Evolutionary conservation across 35 echinoderm and acorn worm species (phyloP).

Genomic region (Ophiothrix spiculata): DNA sequence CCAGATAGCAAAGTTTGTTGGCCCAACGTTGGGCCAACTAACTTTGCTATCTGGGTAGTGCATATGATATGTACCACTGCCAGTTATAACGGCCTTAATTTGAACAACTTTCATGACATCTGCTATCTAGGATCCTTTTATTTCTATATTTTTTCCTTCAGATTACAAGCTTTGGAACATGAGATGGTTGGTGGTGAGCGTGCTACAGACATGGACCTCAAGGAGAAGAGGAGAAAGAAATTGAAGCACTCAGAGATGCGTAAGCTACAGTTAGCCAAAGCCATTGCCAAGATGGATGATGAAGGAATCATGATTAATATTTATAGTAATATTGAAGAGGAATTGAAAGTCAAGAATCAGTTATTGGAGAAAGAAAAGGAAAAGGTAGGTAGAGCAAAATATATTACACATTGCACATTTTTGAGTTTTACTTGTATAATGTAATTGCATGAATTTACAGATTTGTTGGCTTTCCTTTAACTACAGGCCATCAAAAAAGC

Average conservation of each 20-base stretch:
- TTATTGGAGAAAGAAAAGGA: conserved; percentile 82
- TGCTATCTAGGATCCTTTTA: too few species aligned
- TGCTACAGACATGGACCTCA: conserved; percentile 73
- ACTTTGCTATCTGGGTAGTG: too few species aligned
- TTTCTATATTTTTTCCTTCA: too few species aligned
- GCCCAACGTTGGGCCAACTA: too few species aligned
- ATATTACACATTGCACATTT: too few species aligned
- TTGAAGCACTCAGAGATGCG: conserved; percentile 95
- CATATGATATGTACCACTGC: too few species aligned
- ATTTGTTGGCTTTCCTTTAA: too few species aligned
- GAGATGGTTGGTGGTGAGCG: conserved; percentile 89
- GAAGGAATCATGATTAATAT: conserved; percentile 99
- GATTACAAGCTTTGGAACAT: conserved; percentile 87
- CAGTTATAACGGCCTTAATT: too few species aligned
- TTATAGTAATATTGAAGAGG: conserved; percentile 96
- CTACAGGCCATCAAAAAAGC: too few species aligned
- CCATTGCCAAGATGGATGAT: conserved; percentile 99
- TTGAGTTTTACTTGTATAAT: background rate
- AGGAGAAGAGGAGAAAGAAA: conserved; percentile 93
- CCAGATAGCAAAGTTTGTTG: too few species aligned
- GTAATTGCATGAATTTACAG: too few species aligned
- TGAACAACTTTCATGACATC: too few species aligned
- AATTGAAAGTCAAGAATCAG: conserved; percentile 92
- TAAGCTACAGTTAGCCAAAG: conserved; percentile 91
- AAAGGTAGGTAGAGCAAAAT: conserved; percentile 57